Evolutionary conservation across 2,113 vertebrate species (phyloP).

Genomic region (Eulemur rufifrons): DNA sequence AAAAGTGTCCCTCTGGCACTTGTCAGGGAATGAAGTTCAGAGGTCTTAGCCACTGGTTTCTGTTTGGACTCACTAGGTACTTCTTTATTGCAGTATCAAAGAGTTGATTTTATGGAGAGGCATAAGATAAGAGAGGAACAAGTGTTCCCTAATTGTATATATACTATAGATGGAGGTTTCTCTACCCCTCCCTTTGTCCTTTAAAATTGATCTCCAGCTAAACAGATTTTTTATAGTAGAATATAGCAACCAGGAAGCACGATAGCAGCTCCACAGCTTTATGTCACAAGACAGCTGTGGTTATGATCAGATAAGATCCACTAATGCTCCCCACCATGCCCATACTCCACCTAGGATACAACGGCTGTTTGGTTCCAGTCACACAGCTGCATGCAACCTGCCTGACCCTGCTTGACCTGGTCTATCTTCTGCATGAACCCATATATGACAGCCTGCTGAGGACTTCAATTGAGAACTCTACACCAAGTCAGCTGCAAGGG

Average conservation of each 20-base stretch:
- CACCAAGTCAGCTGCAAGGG: conserved; percentile 90
- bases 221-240: neutral
- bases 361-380: conserved; percentile 86
- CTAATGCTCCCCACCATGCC: neutral
- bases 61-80: neutral
- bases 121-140: conserved; percentile 23
- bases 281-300: neutral
- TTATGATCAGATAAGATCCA: neutral
- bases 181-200: conserved; percentile 35
- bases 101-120: conserved; percentile 35
- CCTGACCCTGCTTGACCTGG: conserved; percentile 88
- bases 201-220: conserved; percentile 30
- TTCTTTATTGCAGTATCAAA: neutral
- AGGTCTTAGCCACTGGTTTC: neutral
- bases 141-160: neutral
- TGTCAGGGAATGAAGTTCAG: neutral
- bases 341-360: conserved; percentile 86
- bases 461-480: conserved; percentile 82
- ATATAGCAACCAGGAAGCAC: neutral
- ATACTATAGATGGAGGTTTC: neutral
- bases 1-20: neutral
- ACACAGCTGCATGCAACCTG: conserved; percentile 85
- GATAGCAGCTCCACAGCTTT: neutral
- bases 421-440: conserved; percentile 86
- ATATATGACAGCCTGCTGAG: conserved; percentile 90